phyloP scores from a whole-genome alignment of 2,888 invertebrate genomes.

The Gymnocheta viridis region DNA sequence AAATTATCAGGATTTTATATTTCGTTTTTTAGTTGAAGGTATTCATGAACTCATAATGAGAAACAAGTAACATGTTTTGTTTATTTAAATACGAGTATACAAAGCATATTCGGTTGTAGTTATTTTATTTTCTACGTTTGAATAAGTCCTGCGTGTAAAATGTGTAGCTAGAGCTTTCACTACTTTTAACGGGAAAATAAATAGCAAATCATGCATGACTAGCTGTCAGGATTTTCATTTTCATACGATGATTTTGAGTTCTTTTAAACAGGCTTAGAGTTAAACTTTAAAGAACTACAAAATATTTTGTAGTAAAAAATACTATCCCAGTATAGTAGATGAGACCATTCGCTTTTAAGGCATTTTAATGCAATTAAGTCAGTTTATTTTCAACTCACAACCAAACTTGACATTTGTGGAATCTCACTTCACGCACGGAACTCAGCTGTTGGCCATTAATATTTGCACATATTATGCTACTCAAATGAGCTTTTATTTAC shows the following conservation, averaged over 20 bases:
- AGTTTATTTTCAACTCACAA: too few relatives aligned
- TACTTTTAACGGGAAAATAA: slow-evolving; percentile 18
- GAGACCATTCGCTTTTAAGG: too few relatives aligned
- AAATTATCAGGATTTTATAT: slow-evolving; percentile 43
- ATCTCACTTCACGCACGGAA: background rate
- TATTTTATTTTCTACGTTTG: background rate
- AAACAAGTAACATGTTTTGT: slow-evolving; percentile 53
- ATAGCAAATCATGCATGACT: slow-evolving; percentile 40
- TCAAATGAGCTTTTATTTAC: slow-evolving; percentile 23
- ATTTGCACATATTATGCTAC: background rate
- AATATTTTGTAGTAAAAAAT: background rate
- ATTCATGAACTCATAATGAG: slow-evolving; percentile 48
- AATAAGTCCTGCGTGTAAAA: background rate
- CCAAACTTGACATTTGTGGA: background rate
- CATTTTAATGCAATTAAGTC: too few relatives aligned
- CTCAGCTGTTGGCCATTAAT: background rate
- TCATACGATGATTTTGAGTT: background rate
- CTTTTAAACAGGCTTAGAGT: background rate
- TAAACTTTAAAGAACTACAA: background rate
- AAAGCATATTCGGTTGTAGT: slow-evolving; percentile 4
- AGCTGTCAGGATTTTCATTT: background rate
- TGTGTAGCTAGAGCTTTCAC: background rate
- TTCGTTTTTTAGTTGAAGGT: slow-evolving; percentile 6
- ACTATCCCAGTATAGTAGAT: background rate
- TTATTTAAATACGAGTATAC: slow-evolving; percentile 27